Percentiles rank a stretch among this genome's conserved stretches.
These are phyloP conservation scores for Corbicula japonica DNA, from an alignment of 2,888 invertebrate species.

Conservation along the genomic window DNA sequence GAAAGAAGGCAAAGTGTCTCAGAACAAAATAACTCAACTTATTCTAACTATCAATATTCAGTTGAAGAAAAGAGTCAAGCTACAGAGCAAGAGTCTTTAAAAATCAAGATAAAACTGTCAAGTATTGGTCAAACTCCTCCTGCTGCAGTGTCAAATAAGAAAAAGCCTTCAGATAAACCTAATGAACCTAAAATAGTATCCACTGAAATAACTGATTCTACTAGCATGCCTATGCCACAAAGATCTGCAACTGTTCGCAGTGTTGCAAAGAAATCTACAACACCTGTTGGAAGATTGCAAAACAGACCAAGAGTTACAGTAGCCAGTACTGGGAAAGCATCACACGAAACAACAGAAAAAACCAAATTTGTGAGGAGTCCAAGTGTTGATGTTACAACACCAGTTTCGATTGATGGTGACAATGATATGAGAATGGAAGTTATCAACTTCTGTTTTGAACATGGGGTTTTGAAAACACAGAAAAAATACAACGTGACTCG, in stretches of 20 bases:
- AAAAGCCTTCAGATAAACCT: neutral
- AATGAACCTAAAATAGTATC: neutral
- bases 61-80: neutral
- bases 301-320: no score
- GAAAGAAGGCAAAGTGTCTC: neutral
- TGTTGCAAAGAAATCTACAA: no score
- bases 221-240: neutral
- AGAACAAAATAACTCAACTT: no score
- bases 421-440: conserved; percentile 46
- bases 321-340: no score
- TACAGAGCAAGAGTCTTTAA: conserved; percentile 44
- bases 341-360: no score
- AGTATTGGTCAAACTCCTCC: conserved; percentile 7
- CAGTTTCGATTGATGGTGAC: conserved; percentile 35
- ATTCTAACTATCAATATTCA: no score
- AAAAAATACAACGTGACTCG: conserved; percentile 54
- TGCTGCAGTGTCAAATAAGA: neutral
- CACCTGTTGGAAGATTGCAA: no score
- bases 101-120: conserved; percentile 53
- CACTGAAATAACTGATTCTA: conserved; percentile 5
- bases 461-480: conserved; percentile 62
- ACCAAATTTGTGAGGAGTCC: no score
- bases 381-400: neutral
- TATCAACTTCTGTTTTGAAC: conserved; percentile 54
- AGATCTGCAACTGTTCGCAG: no score